Evolutionary conservation across 2,888 invertebrate genomes (phyloP), one percentile per base, ranked within the genome.

Genomic region (Drosophila neoperkinsi): DNA sequence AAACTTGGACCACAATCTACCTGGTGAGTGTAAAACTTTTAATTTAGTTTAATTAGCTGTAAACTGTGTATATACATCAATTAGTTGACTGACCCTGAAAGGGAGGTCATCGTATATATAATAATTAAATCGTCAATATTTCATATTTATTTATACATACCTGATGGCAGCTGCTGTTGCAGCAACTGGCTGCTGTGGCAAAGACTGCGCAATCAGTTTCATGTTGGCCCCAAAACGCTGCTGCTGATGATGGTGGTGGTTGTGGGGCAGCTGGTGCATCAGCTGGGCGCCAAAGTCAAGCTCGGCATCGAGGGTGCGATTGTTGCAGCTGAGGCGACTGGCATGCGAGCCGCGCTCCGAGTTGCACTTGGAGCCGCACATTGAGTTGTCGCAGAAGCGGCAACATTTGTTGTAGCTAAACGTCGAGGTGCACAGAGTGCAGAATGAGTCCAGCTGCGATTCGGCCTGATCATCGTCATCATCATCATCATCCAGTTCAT

Each of bases 401-500:
- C 93, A 92, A 71, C 92, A 93, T 63, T 92, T 92, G 52, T 92
- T 93, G 69, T 93, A 93, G 77, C 93, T 93, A 73, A 93, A 93
- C n/a, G 93, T 92, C 11, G 93, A 93, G 9, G 93, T 93, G 79
- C 93, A 93, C 6, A 93, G 77, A 1, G 93, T 93, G 66, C 93
- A 93, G 72, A 93, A 93, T 7, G 93, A 93, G 76, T 93, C 93
- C 57, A 92, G 79, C 43, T 90, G 87, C 18, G 84, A 84, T 38
- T 91, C 91, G 28, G 81, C 82, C 4, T 78, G 88, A 33, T 83
- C 70, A 5, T 82, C 82, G 41, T 84, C 43, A 31, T 83, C 70
- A 30, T 83, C 70, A 46, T 84, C 43, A 21, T 43, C 43, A 21
- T 43, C n/a, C 11, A 41, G n/a, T n/a, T 43, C 46, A 16, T 46